Conservation (phyloP, 2,888 invertebrate genomes). For the Thumatha senex region DNA sequence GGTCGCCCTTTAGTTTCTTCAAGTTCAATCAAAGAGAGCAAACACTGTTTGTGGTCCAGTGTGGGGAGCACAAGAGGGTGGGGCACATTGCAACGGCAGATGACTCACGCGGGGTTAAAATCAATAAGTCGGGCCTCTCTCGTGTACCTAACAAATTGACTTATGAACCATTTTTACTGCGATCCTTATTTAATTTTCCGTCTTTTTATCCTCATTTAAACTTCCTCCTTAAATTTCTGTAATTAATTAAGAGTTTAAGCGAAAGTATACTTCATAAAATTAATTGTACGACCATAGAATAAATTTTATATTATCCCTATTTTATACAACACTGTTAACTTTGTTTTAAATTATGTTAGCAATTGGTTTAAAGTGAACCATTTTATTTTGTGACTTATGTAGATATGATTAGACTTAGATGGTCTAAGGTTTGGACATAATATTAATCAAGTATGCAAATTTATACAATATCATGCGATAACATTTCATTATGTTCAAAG, state of each 20-base stretch:
- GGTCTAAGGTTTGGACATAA: too few species aligned
- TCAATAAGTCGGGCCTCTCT: slow-evolving; percentile 63
- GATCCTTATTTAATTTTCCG: slow-evolving; percentile 16
- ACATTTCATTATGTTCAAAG: too few species aligned
- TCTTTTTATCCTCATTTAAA: slow-evolving; percentile 16
- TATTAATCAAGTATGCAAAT: too few species aligned
- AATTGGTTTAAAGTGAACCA: too few species aligned
- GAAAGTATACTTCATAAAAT: slow-evolving; percentile 15
- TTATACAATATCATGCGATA: too few species aligned
- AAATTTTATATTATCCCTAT: slow-evolving; percentile 6
- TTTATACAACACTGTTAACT: background rate
- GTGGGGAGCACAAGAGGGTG: slow-evolving; percentile 42
- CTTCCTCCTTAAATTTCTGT: slow-evolving; percentile 8
- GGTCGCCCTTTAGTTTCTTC: slow-evolving; percentile 51
- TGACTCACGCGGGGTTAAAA: slow-evolving; percentile 75
- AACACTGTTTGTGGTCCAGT: slow-evolving; percentile 56
- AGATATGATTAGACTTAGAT: too few species aligned
- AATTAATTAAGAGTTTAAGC: slow-evolving; percentile 23
- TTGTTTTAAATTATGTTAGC: too few species aligned
- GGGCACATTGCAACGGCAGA: slow-evolving; percentile 53
- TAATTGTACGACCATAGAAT: slow-evolving; percentile 18
- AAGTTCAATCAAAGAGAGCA: slow-evolving; percentile 75
- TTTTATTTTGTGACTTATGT: too few species aligned
- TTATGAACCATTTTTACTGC: slow-evolving; percentile 35
- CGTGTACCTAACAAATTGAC: slow-evolving; percentile 29